Evolutionary conservation across 2,888 invertebrate genomes (phyloP).

Genomic region (Hartigia nigra): DNA sequence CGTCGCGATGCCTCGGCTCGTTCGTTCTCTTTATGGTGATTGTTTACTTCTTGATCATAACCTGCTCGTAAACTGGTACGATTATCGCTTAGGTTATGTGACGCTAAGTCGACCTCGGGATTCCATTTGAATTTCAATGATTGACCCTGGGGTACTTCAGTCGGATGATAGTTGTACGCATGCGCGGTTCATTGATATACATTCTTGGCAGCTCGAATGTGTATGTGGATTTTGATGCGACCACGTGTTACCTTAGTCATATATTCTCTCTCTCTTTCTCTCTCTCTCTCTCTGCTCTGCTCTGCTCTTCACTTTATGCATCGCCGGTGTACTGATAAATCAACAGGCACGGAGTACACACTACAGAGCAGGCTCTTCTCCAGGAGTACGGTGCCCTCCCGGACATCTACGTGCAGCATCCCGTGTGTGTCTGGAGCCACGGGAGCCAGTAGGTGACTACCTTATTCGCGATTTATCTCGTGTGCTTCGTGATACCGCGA

Average conservation of each 20-base stretch:
- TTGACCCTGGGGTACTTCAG: neutral
- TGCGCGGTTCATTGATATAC: neutral
- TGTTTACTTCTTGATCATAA: neutral
- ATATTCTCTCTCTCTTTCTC: too few species aligned
- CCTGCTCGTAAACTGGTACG: neutral
- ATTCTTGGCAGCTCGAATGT: neutral
- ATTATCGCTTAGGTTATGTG: neutral
- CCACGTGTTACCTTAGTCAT: neutral
- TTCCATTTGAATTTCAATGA: neutral
- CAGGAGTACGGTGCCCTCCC: neutral
- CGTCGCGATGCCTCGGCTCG: neutral
- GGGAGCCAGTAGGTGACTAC: neutral
- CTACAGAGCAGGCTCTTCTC: neutral
- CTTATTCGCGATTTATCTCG: neutral
- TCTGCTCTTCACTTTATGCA: neutral
- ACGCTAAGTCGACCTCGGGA: neutral
- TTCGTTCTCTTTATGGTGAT: neutral
- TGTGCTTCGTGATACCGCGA: neutral
- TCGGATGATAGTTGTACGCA: neutral
- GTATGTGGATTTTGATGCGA: neutral
- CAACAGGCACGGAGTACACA: constrained; percentile 36
- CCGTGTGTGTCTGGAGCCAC: neutral
- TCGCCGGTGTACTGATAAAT: constrained; percentile 38
- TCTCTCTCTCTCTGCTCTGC: too few species aligned
- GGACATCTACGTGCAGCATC: neutral